phyloP scores from a whole-genome alignment of 2,888 invertebrate genomes.

The Drosophila atripex region DNA sequence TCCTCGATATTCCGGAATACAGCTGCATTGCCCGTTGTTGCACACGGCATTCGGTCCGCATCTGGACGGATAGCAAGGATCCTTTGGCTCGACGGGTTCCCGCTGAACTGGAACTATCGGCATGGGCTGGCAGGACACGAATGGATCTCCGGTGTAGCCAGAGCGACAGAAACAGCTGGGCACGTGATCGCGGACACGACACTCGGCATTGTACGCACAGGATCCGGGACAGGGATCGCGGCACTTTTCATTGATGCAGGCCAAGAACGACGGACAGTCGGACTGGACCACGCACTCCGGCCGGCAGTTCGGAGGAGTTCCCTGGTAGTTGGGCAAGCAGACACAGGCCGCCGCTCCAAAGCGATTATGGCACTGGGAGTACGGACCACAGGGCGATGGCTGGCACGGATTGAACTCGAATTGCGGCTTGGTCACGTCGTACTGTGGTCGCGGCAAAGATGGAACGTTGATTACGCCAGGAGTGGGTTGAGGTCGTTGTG shows the following conservation, averaged over 20 bases:
- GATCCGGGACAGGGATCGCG: conserved; percentile 89
- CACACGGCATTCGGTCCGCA: conserved; percentile 85
- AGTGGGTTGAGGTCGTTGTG: conserved; percentile 16
- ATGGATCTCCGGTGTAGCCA: conserved; percentile 87
- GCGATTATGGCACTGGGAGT: conserved; percentile 88
- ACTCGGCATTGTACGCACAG: conserved; percentile 89
- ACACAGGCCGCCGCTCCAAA: conserved; percentile 86
- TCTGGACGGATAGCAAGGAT: conserved; percentile 84
- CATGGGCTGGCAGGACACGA: conserved; percentile 86
- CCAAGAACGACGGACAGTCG: conserved; percentile 85
- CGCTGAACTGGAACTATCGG: conserved; percentile 83
- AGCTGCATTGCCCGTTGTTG: conserved; percentile 87
- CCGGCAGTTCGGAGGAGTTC: conserved; percentile 86
- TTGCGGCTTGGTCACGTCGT: conserved; percentile 46
- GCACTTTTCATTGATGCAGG: conserved; percentile 89
- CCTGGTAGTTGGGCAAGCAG: conserved; percentile 86
- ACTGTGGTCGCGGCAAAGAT: conserved; percentile 26
- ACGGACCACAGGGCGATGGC: conserved; percentile 88
- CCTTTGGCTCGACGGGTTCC: conserved; percentile 79
- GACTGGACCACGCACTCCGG: conserved; percentile 86
- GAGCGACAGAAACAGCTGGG: conserved; percentile 90
- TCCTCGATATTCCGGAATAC: conserved; percentile 87
- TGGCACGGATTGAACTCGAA: conserved; percentile 84
- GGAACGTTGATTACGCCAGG: conserved; percentile 35
- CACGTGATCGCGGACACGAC: conserved; percentile 88